A percentile compares a stretch with the other conserved stretches of the same genome.
These are phyloP conservation scores for Taeniopygia guttata DNA, from an alignment of 2,797 vertebrate species.

Conservation along the genomic window DNA sequence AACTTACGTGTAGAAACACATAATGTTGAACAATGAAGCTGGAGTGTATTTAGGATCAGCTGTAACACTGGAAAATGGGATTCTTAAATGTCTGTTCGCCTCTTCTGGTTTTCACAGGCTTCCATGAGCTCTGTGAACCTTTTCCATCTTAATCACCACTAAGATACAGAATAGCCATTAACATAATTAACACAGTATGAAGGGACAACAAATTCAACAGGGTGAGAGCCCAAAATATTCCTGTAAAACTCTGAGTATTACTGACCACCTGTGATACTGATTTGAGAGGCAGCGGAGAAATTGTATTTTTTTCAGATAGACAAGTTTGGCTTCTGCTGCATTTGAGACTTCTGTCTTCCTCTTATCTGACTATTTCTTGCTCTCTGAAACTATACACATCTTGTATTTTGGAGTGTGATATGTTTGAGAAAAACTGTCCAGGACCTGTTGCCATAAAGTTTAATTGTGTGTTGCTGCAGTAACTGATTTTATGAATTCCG, in stretches of 20 bases:
- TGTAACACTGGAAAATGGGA: neutral
- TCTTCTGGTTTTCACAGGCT: neutral
- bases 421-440: neutral
- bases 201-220: neutral
- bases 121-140: neutral
- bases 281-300: neutral
- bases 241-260: neutral
- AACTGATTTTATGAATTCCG: neutral
- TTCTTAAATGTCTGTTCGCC: neutral
- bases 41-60: neutral
- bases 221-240: neutral
- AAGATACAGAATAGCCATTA: neutral
- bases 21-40: neutral
- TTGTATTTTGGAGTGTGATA: neutral
- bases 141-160: neutral
- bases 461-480: neutral
- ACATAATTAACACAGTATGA: accelerated
- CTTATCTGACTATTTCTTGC: neutral
- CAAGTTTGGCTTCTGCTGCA: neutral
- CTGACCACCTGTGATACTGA: neutral
- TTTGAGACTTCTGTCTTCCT: neutral
- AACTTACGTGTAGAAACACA: neutral
- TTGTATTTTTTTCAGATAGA: neutral
- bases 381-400: neutral
- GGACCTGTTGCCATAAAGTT: neutral